Evolutionary conservation across 2,113 vertebrate genomes (phyloP).

Genomic region (human (Homo sapiens)): GRCh38 chr12:359001-359500

Average conservation of each 20-base stretch:
- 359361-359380: background rate
- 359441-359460: background rate
- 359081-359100: background rate
- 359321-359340: background rate
- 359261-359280: background rate
- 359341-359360: background rate
- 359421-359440: too few relatives aligned
- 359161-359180: background rate
- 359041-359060: background rate
- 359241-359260: background rate
- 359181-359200: background rate
- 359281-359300: background rate
- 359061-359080: background rate
- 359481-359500: too few relatives aligned
- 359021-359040: background rate
- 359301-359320: background rate
- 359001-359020: background rate
- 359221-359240: background rate
- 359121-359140: background rate
- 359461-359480: background rate
- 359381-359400: too few relatives aligned
- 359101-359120: background rate
- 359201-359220: background rate
- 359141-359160: background rate
- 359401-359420: too few relatives aligned